These are phyloP conservation scores for Eurystomus gularis DNA, from an alignment of 2,113 vertebrate genomes.

Conservation along the genomic window DNA sequence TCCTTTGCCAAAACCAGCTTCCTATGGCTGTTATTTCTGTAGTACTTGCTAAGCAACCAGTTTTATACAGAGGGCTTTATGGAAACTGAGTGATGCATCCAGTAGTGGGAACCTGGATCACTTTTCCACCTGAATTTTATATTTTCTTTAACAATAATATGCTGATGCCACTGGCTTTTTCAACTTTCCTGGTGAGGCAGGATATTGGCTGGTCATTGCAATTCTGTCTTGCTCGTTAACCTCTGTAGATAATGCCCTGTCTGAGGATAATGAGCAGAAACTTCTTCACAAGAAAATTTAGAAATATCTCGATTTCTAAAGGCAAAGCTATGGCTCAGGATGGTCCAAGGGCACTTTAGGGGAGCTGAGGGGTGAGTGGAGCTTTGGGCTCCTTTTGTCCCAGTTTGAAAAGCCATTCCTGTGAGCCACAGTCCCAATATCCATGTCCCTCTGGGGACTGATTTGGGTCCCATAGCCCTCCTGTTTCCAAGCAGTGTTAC, in stretches of 20 bases:
- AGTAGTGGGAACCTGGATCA: background rate
- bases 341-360: background rate
- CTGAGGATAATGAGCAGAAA: background rate
- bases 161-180: background rate
- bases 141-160: background rate
- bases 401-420: background rate
- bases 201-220: background rate
- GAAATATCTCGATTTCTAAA: background rate
- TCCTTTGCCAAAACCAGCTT: background rate
- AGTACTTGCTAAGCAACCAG: background rate
- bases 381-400: background rate
- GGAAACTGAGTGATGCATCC: background rate
- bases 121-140: background rate
- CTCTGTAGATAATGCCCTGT: background rate
- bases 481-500: fast-evolving
- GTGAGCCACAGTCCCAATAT: background rate
- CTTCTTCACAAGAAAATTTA: background rate
- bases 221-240: background rate
- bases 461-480: background rate
- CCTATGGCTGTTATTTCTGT: background rate
- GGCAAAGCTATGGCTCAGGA: background rate
- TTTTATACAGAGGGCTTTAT: background rate
- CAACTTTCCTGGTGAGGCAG: background rate
- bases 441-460: fast-evolving
- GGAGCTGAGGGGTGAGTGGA: background rate